Conservation (phyloP, 2,113 vertebrate species). For the Pterocles gutturalis region DNA sequence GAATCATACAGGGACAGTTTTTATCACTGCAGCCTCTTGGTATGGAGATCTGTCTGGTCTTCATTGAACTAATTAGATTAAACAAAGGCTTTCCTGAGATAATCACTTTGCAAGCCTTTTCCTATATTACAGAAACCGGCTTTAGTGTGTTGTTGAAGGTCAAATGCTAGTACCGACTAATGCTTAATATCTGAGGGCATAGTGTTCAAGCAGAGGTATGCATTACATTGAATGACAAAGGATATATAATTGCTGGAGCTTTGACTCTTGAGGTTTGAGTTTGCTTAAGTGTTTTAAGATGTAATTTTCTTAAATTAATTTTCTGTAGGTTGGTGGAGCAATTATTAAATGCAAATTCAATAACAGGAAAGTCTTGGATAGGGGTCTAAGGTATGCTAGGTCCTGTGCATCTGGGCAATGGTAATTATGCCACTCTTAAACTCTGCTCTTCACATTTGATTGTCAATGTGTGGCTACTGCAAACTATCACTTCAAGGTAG, state of each 20-base stretch:
- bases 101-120: constrained; percentile 80
- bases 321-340: background rate
- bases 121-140: constrained; percentile 65
- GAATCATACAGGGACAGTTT: background rate
- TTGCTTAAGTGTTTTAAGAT: background rate
- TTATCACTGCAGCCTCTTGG: background rate
- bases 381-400: background rate
- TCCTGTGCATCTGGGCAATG: background rate
- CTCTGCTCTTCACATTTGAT: background rate
- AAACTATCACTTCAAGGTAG: background rate
- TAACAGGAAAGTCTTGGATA: background rate
- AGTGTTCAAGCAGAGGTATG: background rate
- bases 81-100: constrained; percentile 82
- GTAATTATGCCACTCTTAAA: background rate
- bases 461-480: background rate
- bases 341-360: background rate
- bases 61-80: constrained; percentile 81
- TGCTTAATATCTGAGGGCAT: constrained; percentile 6
- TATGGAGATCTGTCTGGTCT: constrained; percentile 54
- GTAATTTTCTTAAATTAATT: background rate
- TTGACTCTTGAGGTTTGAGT: background rate
- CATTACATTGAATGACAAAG: background rate
- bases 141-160: constrained; percentile 81
- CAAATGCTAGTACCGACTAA: constrained; percentile 65
- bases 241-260: background rate